Conservation (phyloP, 2,113 vertebrate species). For the Coryphaenoides rupestris region DNA sequence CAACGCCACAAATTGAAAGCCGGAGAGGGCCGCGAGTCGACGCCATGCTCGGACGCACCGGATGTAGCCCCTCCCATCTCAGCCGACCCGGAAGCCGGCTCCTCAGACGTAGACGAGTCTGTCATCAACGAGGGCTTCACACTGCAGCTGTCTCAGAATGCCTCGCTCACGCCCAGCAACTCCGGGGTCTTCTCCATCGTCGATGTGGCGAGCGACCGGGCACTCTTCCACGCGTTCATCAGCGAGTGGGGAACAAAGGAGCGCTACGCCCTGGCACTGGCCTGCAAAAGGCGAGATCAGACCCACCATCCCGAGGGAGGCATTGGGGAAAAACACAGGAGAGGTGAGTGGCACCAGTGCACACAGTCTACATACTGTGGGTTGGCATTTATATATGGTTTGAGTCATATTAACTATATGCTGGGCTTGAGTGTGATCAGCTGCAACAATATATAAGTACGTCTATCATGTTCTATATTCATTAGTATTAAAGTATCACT, state of each 20-base stretch:
- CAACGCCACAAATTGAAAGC: slow-evolving; percentile 24
- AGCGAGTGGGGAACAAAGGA: slow-evolving; percentile 85
- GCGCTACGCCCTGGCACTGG: slow-evolving; percentile 82
- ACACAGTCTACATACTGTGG: neutral
- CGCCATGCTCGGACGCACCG: neutral
- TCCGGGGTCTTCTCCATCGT: slow-evolving; percentile 83
- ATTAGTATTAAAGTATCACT: neutral
- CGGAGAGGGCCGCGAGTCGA: neutral
- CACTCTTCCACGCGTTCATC: slow-evolving; percentile 87
- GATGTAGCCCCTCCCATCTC: slow-evolving; percentile 8
- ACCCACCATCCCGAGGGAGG: slow-evolving; percentile 56
- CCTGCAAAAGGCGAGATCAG: slow-evolving; percentile 77
- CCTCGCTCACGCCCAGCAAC: slow-evolving; percentile 62
- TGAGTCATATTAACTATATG: too few species aligned
- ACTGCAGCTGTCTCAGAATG: slow-evolving; percentile 79
- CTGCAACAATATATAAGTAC: neutral
- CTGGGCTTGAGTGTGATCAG: neutral
- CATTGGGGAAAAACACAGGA: slow-evolving; percentile 78
- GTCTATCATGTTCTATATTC: too few species aligned
- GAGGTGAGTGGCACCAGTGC: slow-evolving; percentile 72
- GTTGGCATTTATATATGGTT: neutral
- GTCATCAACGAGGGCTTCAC: slow-evolving; percentile 66
- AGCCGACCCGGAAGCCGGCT: slow-evolving; percentile 1
- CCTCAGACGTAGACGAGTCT: slow-evolving; percentile 33
- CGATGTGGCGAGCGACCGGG: slow-evolving; percentile 85